Percentiles rank a stretch among this genome's conserved stretches.
Conservation (phyloP, 2,888 invertebrate species). For the Gortyna flavago region DNA sequence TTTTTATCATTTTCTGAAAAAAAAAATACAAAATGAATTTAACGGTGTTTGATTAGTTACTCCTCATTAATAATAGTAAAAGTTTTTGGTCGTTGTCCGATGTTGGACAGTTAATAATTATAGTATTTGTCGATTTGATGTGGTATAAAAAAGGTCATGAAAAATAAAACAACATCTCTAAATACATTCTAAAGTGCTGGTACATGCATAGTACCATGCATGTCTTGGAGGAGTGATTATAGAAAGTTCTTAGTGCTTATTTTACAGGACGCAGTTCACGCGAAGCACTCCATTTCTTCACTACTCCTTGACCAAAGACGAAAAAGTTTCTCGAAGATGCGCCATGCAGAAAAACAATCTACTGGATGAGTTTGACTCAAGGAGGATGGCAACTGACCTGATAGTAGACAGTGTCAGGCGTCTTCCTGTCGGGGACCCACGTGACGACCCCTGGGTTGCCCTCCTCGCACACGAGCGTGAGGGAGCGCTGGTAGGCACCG, state of each 20-base stretch:
- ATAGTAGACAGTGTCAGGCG: conserved; percentile 97
- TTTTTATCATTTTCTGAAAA: no score
- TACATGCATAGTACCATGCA: conserved; percentile 15
- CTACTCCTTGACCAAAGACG: neutral
- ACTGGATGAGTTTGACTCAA: neutral
- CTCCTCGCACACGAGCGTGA: conserved; percentile 95
- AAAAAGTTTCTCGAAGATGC: neutral
- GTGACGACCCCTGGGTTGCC: conserved; percentile 96
- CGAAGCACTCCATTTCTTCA: conserved; percentile 5
- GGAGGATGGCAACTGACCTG: conserved; percentile 90
- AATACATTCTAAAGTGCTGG: conserved; percentile 15
- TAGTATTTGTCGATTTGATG: neutral
- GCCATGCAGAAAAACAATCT: conserved; percentile 14
- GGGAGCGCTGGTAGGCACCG: conserved; percentile 96
- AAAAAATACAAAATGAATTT: no score
- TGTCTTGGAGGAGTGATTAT: conserved; percentile 8
- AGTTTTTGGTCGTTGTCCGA: conserved; percentile 16
- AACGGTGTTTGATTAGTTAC: no score
- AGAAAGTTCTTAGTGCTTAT: neutral
- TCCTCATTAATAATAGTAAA: no score
- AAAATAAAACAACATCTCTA: neutral
- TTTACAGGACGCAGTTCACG: no score
- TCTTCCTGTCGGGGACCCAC: conserved; percentile 96
- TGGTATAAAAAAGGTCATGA: conserved; percentile 9
- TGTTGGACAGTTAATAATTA: neutral